A percentile compares a stretch with the other conserved stretches of the same genome.
These are phyloP conservation scores for Trissolcus basalis DNA, from an alignment of 1,140 invertebrate genomes.

Conservation along the genomic window DNA sequence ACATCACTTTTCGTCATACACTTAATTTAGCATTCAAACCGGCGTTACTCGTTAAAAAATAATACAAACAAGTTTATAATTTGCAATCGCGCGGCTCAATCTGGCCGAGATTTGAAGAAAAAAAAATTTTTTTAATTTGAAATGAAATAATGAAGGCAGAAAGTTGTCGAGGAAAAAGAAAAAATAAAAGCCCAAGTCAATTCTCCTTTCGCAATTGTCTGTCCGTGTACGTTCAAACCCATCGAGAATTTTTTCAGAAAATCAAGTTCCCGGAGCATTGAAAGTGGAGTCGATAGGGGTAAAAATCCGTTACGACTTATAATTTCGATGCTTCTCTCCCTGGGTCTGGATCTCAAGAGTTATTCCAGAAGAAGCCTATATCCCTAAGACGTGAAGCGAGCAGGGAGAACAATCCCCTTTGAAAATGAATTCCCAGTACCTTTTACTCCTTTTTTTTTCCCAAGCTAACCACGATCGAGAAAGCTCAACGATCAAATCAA, in stretches of 20 bases:
- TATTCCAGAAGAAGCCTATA: conserved; percentile 11
- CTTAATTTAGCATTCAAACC: too few species aligned
- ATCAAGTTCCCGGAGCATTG: conserved; percentile 19
- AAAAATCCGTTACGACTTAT: conserved; percentile 33
- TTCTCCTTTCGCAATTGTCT: background rate
- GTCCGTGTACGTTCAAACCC: conserved; percentile 10
- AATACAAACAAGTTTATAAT: too few species aligned
- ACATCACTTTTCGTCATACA: too few species aligned
- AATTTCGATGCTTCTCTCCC: conserved; percentile 15
- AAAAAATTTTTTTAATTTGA: too few species aligned
- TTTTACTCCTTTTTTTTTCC: too few species aligned
- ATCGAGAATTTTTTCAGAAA: conserved; percentile 25
- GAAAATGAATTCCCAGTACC: too few species aligned
- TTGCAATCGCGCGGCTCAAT: too few species aligned
- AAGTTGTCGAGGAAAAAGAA: background rate
- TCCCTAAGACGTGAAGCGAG: conserved; percentile 7
- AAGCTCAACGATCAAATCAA: too few species aligned
- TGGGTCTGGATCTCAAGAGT: conserved; percentile 14
- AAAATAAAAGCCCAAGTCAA: background rate
- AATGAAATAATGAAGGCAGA: too few species aligned
- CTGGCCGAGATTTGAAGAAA: too few species aligned
- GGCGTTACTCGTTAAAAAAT: too few species aligned
- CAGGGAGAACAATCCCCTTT: background rate
- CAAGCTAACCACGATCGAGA: too few species aligned
- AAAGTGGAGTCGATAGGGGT: conserved; percentile 13